These are phyloP conservation scores for Drosophila antonietae DNA, from an alignment of 2,888 invertebrate species.

Conservation along the genomic window DNA sequence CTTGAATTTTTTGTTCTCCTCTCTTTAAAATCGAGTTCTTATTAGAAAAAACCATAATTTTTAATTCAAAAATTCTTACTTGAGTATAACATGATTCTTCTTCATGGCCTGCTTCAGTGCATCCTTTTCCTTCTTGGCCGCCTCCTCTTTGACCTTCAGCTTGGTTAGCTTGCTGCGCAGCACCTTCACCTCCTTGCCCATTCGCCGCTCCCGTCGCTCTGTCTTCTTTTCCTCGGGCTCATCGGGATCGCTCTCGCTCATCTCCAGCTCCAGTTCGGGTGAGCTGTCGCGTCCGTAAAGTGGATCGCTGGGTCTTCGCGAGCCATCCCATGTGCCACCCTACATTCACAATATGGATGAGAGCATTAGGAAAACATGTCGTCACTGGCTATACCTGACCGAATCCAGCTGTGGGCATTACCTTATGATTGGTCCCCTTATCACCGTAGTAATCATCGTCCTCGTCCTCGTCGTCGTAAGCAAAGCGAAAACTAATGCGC, in stretches of 20 bases:
- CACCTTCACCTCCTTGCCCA: slow-evolving; percentile 85
- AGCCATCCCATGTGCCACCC: slow-evolving; percentile 80
- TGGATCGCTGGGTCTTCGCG: slow-evolving; percentile 83
- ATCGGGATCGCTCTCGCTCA: slow-evolving; percentile 88
- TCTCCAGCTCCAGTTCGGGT: slow-evolving; percentile 87
- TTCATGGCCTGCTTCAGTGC: slow-evolving; percentile 92
- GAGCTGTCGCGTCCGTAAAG: slow-evolving; percentile 86
- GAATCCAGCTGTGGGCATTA: slow-evolving; percentile 50
- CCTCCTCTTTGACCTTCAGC: slow-evolving; percentile 88
- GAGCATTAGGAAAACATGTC: slow-evolving; percentile 15
- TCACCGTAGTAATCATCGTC: slow-evolving; percentile 64
- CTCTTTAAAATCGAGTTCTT: slow-evolving; percentile 83
- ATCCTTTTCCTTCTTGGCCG: slow-evolving; percentile 91
- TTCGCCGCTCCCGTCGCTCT: slow-evolving; percentile 89
- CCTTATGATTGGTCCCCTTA: slow-evolving; percentile 61
- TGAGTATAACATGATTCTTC: slow-evolving; percentile 91
- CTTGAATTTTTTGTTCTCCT: slow-evolving; percentile 93
- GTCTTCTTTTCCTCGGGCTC: slow-evolving; percentile 88
- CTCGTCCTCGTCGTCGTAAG: slow-evolving; percentile 82
- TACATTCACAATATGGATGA: slow-evolving; percentile 31
- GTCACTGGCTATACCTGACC: slow-evolving; percentile 12
- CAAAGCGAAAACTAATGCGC: slow-evolving; percentile 83
- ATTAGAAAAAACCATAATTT: background rate
- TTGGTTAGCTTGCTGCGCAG: slow-evolving; percentile 85
- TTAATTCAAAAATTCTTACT: slow-evolving; percentile 83